These are phyloP conservation scores for Stichodactyla helianthus DNA, from an alignment of 64 coral and sea anemone species.

Conservation along the genomic window DNA sequence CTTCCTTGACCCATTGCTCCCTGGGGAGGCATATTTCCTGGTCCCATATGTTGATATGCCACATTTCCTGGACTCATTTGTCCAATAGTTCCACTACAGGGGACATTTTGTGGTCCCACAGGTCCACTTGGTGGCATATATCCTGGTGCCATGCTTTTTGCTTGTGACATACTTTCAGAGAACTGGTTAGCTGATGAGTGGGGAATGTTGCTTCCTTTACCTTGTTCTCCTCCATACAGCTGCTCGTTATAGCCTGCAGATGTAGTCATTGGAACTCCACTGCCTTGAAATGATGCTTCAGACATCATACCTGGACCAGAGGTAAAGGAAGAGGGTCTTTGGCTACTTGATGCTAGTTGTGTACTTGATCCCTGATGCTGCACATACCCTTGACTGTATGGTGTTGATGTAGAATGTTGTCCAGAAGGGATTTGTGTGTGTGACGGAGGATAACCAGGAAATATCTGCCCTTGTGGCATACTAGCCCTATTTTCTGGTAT, in stretches of 20 bases:
- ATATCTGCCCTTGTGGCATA: not conserved
- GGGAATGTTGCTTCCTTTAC: not conserved
- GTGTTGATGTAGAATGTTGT: not conserved
- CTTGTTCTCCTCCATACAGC: not conserved
- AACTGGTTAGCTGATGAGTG: not conserved
- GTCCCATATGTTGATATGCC: not conserved
- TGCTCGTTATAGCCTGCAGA: not conserved
- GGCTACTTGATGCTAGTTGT: not conserved
- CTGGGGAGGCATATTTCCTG: not conserved
- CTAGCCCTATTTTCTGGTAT: not conserved
- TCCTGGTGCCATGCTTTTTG: not conserved
- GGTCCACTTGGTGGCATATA: not conserved
- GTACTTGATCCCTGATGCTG: not conserved
- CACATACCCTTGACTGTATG: not conserved
- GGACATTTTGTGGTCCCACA: not conserved
- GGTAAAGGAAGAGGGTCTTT: no score
- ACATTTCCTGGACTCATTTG: not conserved
- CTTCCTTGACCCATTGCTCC: not conserved
- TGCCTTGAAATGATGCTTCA: no score
- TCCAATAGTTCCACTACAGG: not conserved
- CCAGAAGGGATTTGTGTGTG: not conserved
- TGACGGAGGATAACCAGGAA: not conserved
- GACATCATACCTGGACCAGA: no score
- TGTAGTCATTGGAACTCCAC: not conserved
- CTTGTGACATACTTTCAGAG: not conserved